Percentiles rank a stretch among this genome's conserved stretches.
Conservation (phyloP, 2,113 vertebrate genomes). For the Papio anubis region DNA sequence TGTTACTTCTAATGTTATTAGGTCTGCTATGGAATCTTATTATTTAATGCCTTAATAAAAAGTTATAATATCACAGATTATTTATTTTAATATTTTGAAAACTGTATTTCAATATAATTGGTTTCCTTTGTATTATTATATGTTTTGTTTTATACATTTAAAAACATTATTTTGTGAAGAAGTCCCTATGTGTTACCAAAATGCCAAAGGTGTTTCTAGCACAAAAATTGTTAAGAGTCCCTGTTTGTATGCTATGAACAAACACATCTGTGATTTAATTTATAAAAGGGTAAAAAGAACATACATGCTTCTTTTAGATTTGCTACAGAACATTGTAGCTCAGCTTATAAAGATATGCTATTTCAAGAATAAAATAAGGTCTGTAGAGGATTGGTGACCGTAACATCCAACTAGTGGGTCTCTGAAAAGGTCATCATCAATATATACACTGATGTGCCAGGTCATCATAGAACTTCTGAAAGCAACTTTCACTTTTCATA, state of each 20-base stretch:
- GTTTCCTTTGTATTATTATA: not conserved
- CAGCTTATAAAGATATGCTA: not conserved
- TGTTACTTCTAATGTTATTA: slow-evolving; percentile 39
- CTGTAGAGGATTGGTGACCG: not conserved
- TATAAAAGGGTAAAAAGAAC: not conserved
- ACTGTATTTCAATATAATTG: not conserved
- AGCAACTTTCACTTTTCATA: not conserved
- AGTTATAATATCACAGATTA: not conserved
- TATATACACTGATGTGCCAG: not conserved
- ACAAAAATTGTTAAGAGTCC: not conserved
- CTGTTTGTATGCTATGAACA: not conserved
- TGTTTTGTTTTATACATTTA: not conserved
- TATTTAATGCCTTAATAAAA: not conserved
- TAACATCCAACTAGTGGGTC: not conserved
- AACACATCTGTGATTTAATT: not conserved
- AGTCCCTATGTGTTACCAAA: not conserved
- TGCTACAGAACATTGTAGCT: not conserved
- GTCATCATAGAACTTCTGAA: not conserved
- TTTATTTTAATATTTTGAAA: slow-evolving; percentile 37
- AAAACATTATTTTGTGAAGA: slow-evolving; percentile 41
- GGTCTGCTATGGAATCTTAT: not conserved
- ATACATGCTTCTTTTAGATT: not conserved
- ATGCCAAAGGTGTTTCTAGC: not conserved
- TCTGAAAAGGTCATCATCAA: not conserved
- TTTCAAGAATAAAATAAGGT: not conserved